Base-by-base conservation (phyloP, 1,140 invertebrate species). In the Formica selysi region DNA sequence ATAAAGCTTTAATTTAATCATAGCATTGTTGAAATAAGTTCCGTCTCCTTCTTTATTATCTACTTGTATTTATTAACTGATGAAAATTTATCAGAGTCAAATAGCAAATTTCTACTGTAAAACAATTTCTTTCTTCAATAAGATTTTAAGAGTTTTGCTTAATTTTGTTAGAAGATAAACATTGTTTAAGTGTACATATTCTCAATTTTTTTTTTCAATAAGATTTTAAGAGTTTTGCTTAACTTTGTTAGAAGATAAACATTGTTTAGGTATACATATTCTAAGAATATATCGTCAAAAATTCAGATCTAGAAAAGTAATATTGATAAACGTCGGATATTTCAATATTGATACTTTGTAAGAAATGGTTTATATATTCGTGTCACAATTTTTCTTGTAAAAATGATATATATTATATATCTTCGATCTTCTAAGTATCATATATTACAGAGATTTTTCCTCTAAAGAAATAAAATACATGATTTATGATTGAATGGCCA, bases 391-490 rank as follows among this genome's bases (percentile, higher is more conserved):
- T 38, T 38, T 13, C 51, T 41, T 29, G 16, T 76, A 41, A 59
- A 36, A 54, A 2, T 62, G 10, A 76, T 76, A 62, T 76, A 61
- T 76, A 76, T 76, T 76, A 29, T 32, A 32, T 32, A 32, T 32
- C 32, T 32, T 76, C 36, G 26, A 62, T 41, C 32, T 26, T 62
- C 36, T 16, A 29, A 36, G 22, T 62, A 62, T 76, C 13, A 19
- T 38, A 10, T 62, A 76, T 51, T 13, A 22, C 51, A 38, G 22
- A 76, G 32, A 76, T 62, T 76, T 62, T 29, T 61, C 38, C 8
- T 5, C 13, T 8, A 7, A 51, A 73, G 41, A 73, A 73, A 54
- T 73, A 73, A 57, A 73, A 73, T 73, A 57, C 26, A 32, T n/a
- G 32, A 54, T 19, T 73, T 19, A 19, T 19, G 1, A 22, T 29